Conservation (phyloP, 2,888 invertebrate genomes). For the Digitonthophagus gazella region DNA sequence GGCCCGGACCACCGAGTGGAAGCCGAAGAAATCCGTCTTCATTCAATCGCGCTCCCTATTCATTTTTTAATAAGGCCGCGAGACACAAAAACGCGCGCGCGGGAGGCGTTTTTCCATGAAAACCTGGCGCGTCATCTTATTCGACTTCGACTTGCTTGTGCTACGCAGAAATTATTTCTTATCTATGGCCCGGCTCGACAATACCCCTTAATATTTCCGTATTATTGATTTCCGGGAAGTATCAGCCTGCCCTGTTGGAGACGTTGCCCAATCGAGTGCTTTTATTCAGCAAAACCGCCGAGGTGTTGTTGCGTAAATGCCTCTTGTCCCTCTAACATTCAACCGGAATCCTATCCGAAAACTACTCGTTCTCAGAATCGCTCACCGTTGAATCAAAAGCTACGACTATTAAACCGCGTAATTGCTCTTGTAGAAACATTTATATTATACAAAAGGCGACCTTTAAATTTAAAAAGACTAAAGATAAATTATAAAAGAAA, state of each 20-base stretch:
- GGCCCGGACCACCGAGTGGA: conserved; percentile 25
- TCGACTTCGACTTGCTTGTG: conserved; percentile 11
- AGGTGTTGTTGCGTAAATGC: background rate
- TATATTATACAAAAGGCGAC: too few species aligned
- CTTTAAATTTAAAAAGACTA: too few species aligned
- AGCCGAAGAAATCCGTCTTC: conserved; percentile 28
- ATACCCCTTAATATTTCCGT: background rate
- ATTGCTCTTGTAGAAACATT: background rate
- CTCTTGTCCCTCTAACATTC: background rate
- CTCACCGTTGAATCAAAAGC: background rate
- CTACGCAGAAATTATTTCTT: conserved; percentile 27
- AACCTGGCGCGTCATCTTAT: background rate
- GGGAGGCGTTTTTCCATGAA: conserved; percentile 13
- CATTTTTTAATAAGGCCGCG: conserved; percentile 29
- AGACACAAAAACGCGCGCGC: conserved; percentile 23
- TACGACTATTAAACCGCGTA: background rate
- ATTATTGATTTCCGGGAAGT: conserved; percentile 14
- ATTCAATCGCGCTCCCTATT: conserved; percentile 26
- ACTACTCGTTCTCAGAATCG: background rate
- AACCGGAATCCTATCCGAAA: background rate
- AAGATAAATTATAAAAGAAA: background rate
- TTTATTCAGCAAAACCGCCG: background rate
- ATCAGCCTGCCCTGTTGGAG: background rate
- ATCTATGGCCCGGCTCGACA: conserved; percentile 9
- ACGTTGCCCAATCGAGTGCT: background rate